phyloP scores from a whole-genome alignment of 2,888 invertebrate genomes.

The Brachypterus glaber region DNA sequence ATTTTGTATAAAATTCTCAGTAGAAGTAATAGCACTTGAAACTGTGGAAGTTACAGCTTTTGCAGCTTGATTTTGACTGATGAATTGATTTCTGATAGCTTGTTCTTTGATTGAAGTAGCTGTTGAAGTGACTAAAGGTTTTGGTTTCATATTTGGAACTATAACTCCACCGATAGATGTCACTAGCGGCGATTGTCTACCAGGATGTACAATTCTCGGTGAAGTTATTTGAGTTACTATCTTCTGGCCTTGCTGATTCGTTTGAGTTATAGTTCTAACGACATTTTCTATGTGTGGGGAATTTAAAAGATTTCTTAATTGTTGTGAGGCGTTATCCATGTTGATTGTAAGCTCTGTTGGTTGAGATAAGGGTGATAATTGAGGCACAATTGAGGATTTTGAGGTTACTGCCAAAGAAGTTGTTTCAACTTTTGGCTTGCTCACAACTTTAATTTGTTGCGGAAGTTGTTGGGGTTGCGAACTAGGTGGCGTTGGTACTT shows the following conservation, averaged over 20 bases:
- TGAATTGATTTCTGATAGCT: conserved; percentile 12
- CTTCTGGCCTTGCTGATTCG: conserved; percentile 25
- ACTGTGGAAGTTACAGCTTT: conserved; percentile 10
- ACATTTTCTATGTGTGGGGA: conserved; percentile 42
- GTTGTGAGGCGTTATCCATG: conserved; percentile 62
- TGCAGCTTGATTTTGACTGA: conserved; percentile 9
- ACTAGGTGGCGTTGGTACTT: conserved; percentile 8
- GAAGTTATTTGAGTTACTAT: conserved; percentile 29
- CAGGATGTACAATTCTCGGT: conserved; percentile 31
- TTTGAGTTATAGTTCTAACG: conserved; percentile 32
- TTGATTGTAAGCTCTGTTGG: conserved; percentile 62
- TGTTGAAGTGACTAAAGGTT: conserved; percentile 19
- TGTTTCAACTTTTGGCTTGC: no score
- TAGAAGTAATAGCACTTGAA: conserved; percentile 13
- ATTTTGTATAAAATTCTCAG: conserved; percentile 24
- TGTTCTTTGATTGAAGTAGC: conserved; percentile 15
- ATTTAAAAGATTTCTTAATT: conserved; percentile 56
- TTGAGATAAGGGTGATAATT: conserved; percentile 61
- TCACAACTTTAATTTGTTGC: no score
- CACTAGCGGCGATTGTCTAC: conserved; percentile 25
- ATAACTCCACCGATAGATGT: conserved; percentile 30
- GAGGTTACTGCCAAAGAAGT: no score
- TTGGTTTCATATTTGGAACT: conserved; percentile 33
- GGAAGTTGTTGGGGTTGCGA: conserved; percentile 19
- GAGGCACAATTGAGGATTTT: conserved; percentile 47